Evolutionary conservation across 1,140 invertebrate genomes (phyloP).

Genomic region (Teleogryllus occipitalis): DNA sequence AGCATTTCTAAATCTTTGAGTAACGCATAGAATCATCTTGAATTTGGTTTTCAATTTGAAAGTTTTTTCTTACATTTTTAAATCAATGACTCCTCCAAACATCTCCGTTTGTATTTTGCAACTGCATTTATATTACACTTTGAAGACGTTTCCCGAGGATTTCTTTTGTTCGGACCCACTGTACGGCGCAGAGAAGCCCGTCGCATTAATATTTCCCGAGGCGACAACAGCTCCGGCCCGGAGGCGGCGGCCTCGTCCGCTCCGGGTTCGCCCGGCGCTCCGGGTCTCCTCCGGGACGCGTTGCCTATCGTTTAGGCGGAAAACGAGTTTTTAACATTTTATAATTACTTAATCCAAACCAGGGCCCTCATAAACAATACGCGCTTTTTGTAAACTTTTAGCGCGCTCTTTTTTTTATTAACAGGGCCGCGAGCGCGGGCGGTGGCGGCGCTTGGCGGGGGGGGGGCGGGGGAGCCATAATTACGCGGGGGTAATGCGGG

Average conservation of each 20-base stretch:
- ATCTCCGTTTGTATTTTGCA: no score
- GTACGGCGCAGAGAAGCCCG: no score
- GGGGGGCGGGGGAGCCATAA: background rate
- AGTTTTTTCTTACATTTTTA: no score
- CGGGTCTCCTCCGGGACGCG: background rate
- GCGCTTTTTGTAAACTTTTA: background rate
- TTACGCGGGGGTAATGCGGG: background rate
- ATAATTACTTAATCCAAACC: constrained; percentile 1
- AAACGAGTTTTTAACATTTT: constrained; percentile 1
- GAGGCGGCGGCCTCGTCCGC: no score
- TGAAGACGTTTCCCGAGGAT: no score
- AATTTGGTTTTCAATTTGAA: no score
- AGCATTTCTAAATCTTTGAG: no score
- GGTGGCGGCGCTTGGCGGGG: no score
- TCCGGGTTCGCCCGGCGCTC: background rate
- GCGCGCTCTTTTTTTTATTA: background rate
- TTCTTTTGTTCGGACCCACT: no score
- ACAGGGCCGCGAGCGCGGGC: background rate
- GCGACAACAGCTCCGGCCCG: background rate
- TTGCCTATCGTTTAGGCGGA: background rate
- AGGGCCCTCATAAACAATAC: background rate
- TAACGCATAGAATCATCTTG: no score
- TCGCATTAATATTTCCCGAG: background rate
- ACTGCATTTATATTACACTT: no score
- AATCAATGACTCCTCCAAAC: no score